Evolutionary conservation across 2,113 vertebrate species (phyloP).

Genomic region (Psettodes erumei): DNA sequence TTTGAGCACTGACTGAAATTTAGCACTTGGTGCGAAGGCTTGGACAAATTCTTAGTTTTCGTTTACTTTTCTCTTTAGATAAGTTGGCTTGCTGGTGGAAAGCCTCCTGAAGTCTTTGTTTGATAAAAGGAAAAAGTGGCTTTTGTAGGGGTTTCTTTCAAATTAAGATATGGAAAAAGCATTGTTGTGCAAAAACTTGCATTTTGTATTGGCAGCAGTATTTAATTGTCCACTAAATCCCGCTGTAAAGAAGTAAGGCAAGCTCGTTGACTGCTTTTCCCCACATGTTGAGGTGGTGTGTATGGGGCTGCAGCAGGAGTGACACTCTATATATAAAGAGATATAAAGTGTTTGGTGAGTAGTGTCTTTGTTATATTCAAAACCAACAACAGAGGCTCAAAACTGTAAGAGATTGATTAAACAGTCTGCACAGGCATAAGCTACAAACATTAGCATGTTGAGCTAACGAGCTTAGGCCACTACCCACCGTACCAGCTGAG

Average conservation of each 20-base stretch:
- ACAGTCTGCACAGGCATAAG: no score
- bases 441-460: background rate
- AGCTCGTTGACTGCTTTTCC: background rate
- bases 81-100: constrained; percentile 12
- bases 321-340: no score
- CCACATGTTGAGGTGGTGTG: background rate
- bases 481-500: background rate
- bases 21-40: background rate
- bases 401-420: background rate
- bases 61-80: background rate
- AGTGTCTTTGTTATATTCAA: background rate
- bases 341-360: background rate
- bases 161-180: constrained; percentile 5
- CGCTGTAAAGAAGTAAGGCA: background rate
- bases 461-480: no score
- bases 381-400: background rate
- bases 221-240: constrained; percentile 1
- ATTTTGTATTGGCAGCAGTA: no score
- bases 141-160: background rate
- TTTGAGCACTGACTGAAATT: constrained; percentile 20
- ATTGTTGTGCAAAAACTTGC: constrained; percentile 1
- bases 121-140: constrained; percentile 18
- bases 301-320: background rate
- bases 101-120: constrained; percentile 10
- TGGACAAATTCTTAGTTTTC: constrained; percentile 2